These are phyloP conservation scores for Thereva unica DNA, from an alignment of 2,888 invertebrate species.

Conservation along the genomic window DNA sequence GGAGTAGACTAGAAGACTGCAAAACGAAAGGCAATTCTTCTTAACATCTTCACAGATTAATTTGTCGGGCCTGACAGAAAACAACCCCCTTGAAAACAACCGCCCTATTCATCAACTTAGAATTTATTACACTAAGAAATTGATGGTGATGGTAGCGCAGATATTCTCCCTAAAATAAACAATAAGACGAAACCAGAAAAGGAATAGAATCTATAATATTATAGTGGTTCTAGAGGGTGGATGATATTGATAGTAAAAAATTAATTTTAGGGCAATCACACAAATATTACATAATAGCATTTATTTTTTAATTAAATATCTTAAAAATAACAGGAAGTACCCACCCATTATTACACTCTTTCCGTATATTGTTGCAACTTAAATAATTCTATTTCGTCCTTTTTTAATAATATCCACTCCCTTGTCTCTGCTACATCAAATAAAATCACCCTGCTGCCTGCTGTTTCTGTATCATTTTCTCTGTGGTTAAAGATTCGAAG, in stretches of 20 bases:
- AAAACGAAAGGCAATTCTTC: constrained; percentile 8
- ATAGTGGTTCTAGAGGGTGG: too few species aligned
- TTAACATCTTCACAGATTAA: constrained; percentile 5
- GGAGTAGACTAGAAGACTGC: constrained; percentile 3
- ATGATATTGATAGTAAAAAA: too few species aligned
- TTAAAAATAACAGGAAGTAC: background rate
- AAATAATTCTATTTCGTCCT: too few species aligned
- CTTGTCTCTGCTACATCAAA: background rate
- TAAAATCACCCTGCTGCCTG: constrained; percentile 6
- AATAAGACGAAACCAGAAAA: background rate
- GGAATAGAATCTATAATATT: too few species aligned
- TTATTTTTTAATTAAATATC: constrained; percentile 1
- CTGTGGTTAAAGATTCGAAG: constrained; percentile 10
- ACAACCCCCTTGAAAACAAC: constrained; percentile 2
- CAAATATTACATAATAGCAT: background rate
- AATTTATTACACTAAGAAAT: constrained; percentile 7
- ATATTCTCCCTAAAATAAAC: background rate
- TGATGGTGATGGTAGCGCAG: constrained; percentile 1
- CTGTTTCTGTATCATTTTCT: constrained; percentile 8
- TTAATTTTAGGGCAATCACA: background rate
- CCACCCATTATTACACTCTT: background rate
- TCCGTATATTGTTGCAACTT: too few species aligned
- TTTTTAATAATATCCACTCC: too few species aligned
- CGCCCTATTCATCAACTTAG: constrained; percentile 1
- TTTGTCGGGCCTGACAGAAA: background rate